phyloP scores from a whole-genome alignment of 2,888 invertebrate genomes.

The Thalpophila matura region DNA sequence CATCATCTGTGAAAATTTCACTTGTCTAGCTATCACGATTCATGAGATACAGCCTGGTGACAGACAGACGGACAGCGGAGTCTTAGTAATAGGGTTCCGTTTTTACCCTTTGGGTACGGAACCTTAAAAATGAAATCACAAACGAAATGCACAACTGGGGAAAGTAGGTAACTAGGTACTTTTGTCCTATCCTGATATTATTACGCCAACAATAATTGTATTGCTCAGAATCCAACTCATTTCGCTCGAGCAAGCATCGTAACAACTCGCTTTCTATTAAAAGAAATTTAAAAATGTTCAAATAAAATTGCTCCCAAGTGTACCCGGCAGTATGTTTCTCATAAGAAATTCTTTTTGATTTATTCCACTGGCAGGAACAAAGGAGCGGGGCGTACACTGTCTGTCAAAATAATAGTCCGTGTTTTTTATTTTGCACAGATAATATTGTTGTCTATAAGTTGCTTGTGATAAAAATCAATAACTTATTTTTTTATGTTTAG shows the following conservation, averaged over 20 bases:
- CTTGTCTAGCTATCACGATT: too few species aligned
- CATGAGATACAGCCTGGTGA: too few species aligned
- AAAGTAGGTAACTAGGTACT: too few species aligned
- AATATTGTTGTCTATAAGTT: slow-evolving; percentile 13
- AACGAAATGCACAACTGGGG: background rate
- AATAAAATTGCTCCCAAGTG: slow-evolving; percentile 42
- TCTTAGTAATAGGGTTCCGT: too few species aligned
- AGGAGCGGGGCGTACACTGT: slow-evolving; percentile 41
- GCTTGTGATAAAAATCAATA: slow-evolving; percentile 6
- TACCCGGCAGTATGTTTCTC: slow-evolving; percentile 57
- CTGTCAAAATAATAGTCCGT: slow-evolving; percentile 52
- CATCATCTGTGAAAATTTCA: too few species aligned
- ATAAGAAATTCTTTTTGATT: slow-evolving; percentile 68
- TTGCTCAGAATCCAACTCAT: background rate
- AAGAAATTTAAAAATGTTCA: slow-evolving; percentile 40
- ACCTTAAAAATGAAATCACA: too few species aligned
- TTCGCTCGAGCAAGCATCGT: background rate
- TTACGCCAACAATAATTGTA: background rate
- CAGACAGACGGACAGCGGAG: too few species aligned
- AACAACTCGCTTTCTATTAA: slow-evolving; percentile 17
- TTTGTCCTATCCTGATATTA: background rate
- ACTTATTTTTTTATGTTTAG: background rate
- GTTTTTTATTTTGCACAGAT: slow-evolving; percentile 29
- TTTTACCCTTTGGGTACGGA: too few species aligned
- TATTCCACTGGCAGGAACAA: slow-evolving; percentile 54